Conservation (phyloP, 2,113 vertebrate species). For the Lepisosteus osseus region DNA sequence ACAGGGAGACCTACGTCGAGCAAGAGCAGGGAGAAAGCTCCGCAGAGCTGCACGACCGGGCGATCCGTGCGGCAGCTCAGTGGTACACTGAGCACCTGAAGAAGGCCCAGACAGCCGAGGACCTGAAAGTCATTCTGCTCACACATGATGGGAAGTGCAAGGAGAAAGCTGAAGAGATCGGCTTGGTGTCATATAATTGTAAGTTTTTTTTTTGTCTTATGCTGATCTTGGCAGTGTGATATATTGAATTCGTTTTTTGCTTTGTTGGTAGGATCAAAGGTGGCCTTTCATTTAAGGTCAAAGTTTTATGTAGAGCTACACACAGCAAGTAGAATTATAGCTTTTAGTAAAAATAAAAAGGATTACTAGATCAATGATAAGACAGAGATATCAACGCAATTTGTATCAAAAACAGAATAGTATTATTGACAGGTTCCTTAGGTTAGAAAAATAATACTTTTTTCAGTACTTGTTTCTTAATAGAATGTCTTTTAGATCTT, state of each 20-base stretch:
- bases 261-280: background rate
- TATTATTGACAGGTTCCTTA: too few relatives aligned
- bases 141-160: slow-evolving; percentile 89
- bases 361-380: background rate
- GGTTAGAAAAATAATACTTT: too few relatives aligned
- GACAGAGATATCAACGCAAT: too few relatives aligned
- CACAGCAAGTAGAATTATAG: background rate
- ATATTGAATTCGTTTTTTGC: background rate
- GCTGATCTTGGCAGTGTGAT: background rate
- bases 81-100: slow-evolving; percentile 89
- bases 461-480: background rate
- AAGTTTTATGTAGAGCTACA: too few relatives aligned
- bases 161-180: slow-evolving; percentile 79
- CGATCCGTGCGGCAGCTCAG: slow-evolving; percentile 82
- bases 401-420: too few relatives aligned
- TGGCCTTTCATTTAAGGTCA: too few relatives aligned
- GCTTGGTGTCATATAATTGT: slow-evolving; percentile 85
- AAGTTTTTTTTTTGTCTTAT: slow-evolving; percentile 49
- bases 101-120: slow-evolving; percentile 47
- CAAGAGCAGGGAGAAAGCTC: slow-evolving; percentile 84
- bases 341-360: background rate
- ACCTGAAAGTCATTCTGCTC: slow-evolving; percentile 81
- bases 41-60: slow-evolving; percentile 92
- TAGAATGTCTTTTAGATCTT: background rate
- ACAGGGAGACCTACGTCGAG: slow-evolving; percentile 88